phyloP scores from a whole-genome alignment of 2,888 invertebrate species.

The Cosmia pyralina region DNA sequence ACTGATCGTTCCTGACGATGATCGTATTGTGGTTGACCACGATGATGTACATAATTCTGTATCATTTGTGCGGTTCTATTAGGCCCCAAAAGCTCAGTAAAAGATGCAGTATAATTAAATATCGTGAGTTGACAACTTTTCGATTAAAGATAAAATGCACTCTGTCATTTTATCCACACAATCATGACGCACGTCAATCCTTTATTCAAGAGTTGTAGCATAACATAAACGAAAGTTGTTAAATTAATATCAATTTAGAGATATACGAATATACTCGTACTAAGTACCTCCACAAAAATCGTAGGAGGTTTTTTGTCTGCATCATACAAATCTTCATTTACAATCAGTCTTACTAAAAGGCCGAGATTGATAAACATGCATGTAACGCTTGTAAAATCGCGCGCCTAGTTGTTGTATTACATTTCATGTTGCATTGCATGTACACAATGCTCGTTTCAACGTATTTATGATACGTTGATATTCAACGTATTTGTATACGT shows the following conservation, averaged over 20 bases:
- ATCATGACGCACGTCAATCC: background rate
- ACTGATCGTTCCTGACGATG: background rate
- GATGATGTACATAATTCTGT: background rate
- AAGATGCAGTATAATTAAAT: constrained; percentile 16
- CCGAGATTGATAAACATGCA: background rate
- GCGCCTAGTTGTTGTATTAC: background rate
- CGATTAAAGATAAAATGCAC: background rate
- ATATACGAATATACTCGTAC: no score
- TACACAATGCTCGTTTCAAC: background rate
- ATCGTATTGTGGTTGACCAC: background rate
- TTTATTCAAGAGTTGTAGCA: background rate
- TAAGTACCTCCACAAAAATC: background rate
- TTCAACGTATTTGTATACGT: no score
- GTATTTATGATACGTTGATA: background rate
- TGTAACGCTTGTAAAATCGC: background rate
- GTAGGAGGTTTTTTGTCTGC: no score
- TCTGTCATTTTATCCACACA: background rate
- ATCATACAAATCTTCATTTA: background rate
- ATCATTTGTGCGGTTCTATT: background rate
- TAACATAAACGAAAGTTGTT: background rate
- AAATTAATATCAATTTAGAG: background rate
- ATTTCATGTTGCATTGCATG: background rate
- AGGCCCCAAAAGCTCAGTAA: background rate
- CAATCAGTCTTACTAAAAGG: background rate
- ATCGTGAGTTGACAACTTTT: constrained; percentile 22